Evolutionary conservation across 2,797 vertebrate genomes (phyloP), one percentile per base, ranked within the genome.

Genomic region (Silurus lanzhouensis): DNA sequence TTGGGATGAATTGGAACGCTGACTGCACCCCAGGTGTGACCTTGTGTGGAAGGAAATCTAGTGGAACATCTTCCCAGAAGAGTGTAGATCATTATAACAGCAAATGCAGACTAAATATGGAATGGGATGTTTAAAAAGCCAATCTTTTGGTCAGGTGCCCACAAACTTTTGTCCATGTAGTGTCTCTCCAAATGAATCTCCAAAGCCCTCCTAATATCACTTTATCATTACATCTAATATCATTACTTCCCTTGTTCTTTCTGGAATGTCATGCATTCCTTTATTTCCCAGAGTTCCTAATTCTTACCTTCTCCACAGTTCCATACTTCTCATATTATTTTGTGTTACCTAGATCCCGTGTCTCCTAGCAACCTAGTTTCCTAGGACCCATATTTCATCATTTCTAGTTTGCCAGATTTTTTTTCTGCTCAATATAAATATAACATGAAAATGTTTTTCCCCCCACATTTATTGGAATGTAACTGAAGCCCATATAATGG

Each of bases 311-410:
- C 6, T 20, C 25, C 25, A 15, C 14, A 61, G 57, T 44, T 61
- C 19, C 25, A 61, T 15, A 22, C 1, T 9, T 55, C 17, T 57
- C 22, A 64, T 63, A 20, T 63, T 25, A 14, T 48, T 66, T 52
- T 8, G 1, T 55, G 46, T 27, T 81, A 67, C 79, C 63, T 81
- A n/a, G 46, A 55, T 55, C 63, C 79, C 17, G 63, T 3, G 46
- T 67, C 46, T 81, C 46, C 46, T 12, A 81, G 63, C 79, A 81
- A 81, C 79, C 63, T 55, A 13, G 63, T 67, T 81, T 81, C 25
- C 63, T 67, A 31, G 79, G 46, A 55, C 46, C n/a, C 6, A 25
- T 15, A 17, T 67, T 67, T 67, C 6, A 5, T 66, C 61, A 66
- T 48, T 64, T 61, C 8, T 27, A n/a, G 22, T 7, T 25, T 80